Evolutionary conservation across 2,113 vertebrate genomes (phyloP).

Genomic region (Aspidoscelis tigris): DNA sequence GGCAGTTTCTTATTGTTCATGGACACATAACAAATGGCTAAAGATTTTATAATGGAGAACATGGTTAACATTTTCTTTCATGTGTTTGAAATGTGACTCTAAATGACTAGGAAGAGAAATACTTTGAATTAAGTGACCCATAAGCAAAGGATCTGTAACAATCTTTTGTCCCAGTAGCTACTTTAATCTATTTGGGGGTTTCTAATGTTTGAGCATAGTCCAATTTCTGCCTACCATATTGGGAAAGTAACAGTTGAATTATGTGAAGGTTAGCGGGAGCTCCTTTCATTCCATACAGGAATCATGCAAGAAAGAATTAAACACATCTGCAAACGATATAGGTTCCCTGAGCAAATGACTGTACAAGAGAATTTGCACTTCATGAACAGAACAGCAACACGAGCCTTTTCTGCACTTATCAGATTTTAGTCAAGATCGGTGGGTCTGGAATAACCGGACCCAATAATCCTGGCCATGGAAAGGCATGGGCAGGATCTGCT

Average conservation of each 20-base stretch:
- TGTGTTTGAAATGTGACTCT: constrained; percentile 19
- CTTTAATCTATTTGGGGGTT: constrained; percentile 16
- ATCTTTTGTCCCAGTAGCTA: constrained; percentile 13
- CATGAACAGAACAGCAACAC: no score
- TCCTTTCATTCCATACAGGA: no score
- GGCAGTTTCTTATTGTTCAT: constrained; percentile 29
- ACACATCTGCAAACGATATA: no score
- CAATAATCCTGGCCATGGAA: no score
- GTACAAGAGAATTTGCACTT: no score
- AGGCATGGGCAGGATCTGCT: no score
- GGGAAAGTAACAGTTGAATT: background rate
- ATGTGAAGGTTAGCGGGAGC: background rate
- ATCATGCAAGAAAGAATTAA: no score
- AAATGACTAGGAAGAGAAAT: constrained; percentile 12
- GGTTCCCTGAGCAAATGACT: no score
- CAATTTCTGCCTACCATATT: background rate
- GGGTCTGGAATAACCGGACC: no score
- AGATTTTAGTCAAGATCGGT: no score
- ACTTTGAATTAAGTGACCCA: constrained; percentile 19
- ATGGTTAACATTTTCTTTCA: constrained; percentile 23
- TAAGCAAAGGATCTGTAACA: constrained; percentile 14
- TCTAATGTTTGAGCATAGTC: background rate
- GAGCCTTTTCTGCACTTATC: no score
- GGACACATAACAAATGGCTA: constrained; percentile 31
- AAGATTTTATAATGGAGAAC: constrained; percentile 28